Conservation (phyloP, 2,888 invertebrate genomes). For the Cabera pusaria region DNA sequence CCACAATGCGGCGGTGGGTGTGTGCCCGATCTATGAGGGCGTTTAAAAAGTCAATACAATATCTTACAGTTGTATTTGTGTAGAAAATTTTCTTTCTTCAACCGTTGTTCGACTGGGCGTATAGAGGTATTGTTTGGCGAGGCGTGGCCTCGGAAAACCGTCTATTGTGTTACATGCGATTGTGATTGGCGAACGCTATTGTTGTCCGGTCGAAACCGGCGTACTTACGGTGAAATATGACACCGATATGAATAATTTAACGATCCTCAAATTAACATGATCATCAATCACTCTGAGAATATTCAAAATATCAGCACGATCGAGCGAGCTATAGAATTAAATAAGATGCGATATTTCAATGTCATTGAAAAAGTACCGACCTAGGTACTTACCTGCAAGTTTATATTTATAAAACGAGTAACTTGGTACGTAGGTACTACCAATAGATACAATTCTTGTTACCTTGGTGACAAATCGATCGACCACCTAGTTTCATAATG, state of each 20-base stretch:
- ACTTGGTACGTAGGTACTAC: no score
- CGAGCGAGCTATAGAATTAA: slow-evolving; percentile 3
- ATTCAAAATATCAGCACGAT: slow-evolving; percentile 4
- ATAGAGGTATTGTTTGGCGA: slow-evolving; percentile 63
- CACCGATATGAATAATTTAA: slow-evolving; percentile 29
- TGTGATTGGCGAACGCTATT: slow-evolving; percentile 73
- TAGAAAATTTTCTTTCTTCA: slow-evolving; percentile 79
- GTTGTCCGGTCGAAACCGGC: slow-evolving; percentile 43
- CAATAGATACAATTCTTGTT: no score
- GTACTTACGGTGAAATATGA: slow-evolving; percentile 33
- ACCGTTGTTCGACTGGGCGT: slow-evolving; percentile 70
- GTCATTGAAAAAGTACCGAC: no score
- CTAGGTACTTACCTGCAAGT: no score
- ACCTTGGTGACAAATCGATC: no score
- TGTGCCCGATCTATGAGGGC: slow-evolving; percentile 75
- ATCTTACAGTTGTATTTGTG: slow-evolving; percentile 72
- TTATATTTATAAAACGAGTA: no score
- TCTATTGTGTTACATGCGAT: slow-evolving; percentile 69
- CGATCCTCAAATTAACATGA: slow-evolving; percentile 10
- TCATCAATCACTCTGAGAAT: slow-evolving; percentile 9
- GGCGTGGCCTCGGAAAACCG: slow-evolving; percentile 73
- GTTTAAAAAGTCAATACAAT: slow-evolving; percentile 83
- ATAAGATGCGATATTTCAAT: slow-evolving; percentile 18
- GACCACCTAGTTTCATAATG: no score
- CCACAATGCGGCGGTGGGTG: slow-evolving; percentile 77